Percentiles rank a stretch among this genome's conserved stretches.
Evolutionary conservation across 2,113 vertebrate genomes (phyloP).

Genomic region (Microtus pennsylvanicus): DNA sequence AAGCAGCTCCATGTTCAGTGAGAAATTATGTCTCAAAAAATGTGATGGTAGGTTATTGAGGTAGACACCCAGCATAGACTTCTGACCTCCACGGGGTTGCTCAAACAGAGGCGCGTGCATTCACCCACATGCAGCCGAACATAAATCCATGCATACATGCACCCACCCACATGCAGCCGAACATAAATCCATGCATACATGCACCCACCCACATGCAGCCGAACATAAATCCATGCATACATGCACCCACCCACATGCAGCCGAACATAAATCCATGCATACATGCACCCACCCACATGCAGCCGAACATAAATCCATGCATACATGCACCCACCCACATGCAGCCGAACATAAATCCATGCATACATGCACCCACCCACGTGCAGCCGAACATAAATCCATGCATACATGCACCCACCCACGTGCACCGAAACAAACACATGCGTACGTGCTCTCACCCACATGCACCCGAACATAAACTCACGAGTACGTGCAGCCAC

Average conservation of each 20-base stretch:
- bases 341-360: neutral
- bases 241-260: too few species aligned
- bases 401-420: neutral
- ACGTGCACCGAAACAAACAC: neutral
- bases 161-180: neutral
- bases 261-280: neutral
- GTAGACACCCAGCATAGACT: neutral
- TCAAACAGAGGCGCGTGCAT: neutral
- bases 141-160: neutral
- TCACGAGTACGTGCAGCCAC: neutral
- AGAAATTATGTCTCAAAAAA: neutral
- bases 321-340: neutral
- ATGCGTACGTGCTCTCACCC: neutral
- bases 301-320: neutral
- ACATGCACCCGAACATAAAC: neutral
- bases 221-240: too few species aligned
- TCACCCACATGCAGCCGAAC: too few species aligned
- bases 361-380: neutral
- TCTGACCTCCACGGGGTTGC: neutral
- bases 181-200: too few species aligned
- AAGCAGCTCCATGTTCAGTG: neutral
- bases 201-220: too few species aligned
- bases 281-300: too few species aligned
- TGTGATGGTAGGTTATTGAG: neutral
- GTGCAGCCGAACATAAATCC: rapidly evolving